These are phyloP conservation scores for Ptilonorhynchus violaceus DNA, from an alignment of 2,113 vertebrate genomes.

Conservation along the genomic window DNA sequence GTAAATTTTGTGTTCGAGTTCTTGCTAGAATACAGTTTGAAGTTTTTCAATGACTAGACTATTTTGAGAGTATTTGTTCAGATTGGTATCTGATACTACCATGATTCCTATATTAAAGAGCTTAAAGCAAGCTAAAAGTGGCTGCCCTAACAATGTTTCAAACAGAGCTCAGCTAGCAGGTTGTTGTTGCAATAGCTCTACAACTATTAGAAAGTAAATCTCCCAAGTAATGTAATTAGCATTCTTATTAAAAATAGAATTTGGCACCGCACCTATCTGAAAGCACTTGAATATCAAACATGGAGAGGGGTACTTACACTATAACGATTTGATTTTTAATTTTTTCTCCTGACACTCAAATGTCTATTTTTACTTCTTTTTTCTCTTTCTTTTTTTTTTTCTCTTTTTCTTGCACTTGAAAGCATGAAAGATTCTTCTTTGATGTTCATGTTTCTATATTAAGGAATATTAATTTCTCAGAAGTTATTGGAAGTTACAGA, in stretches of 20 bases:
- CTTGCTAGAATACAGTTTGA: neutral
- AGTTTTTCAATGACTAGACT: neutral
- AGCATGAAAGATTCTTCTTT: neutral
- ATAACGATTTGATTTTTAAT: neutral
- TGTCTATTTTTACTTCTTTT: neutral
- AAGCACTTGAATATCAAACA: neutral
- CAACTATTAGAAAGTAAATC: neutral
- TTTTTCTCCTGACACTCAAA: neutral
- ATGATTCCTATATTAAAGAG: neutral
- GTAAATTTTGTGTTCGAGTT: neutral
- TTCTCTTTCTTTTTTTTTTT: neutral
- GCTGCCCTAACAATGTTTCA: neutral
- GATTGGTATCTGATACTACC: neutral
- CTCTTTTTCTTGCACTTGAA: accelerated
- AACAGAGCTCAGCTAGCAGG: neutral
- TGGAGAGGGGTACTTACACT: neutral
- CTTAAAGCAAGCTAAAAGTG: neutral
- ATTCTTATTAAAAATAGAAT: neutral
- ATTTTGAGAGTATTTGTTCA: neutral
- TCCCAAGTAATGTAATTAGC: neutral
- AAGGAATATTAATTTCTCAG: neutral
- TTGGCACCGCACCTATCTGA: neutral
- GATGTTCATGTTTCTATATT: neutral
- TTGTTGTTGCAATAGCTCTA: neutral
- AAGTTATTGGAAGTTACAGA: neutral